Evolutionary conservation across 2,888 invertebrate genomes (phyloP).

Genomic region (Morpho achilles): DNA sequence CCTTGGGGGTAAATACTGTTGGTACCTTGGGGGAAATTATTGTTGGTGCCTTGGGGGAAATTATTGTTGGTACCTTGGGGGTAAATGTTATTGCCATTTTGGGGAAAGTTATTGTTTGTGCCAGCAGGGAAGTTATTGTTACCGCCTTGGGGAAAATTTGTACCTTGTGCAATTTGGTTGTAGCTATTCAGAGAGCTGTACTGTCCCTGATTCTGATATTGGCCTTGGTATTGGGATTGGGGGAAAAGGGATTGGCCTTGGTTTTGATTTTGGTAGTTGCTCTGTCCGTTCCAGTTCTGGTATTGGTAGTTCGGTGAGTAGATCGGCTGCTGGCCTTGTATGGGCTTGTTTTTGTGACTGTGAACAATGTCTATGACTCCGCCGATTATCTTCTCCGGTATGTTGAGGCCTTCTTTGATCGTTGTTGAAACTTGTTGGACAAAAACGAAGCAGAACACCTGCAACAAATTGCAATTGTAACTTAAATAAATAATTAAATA

Average conservation of each 20-base stretch:
- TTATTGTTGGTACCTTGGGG: slow-evolving; percentile 3
- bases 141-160: slow-evolving; percentile 3
- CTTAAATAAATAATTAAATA: no score
- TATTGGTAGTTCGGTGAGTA: slow-evolving; percentile 34
- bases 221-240: slow-evolving; percentile 35
- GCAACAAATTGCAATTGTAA: not conserved
- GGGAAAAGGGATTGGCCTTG: slow-evolving; percentile 34
- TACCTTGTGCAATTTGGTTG: slow-evolving; percentile 21
- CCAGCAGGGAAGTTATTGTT: slow-evolving; percentile 3
- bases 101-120: slow-evolving; percentile 1
- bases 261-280: slow-evolving; percentile 37
- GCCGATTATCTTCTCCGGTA: slow-evolving; percentile 68
- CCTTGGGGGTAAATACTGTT: slow-evolving; percentile 1
- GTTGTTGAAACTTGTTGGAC: slow-evolving; percentile 16
- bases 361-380: slow-evolving; percentile 70
- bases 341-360: slow-evolving; percentile 62
- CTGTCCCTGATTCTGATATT: slow-evolving; percentile 38
- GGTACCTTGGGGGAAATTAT: slow-evolving; percentile 3
- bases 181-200: slow-evolving; percentile 27
- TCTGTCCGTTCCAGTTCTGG: slow-evolving; percentile 37
- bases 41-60: slow-evolving; percentile 3
- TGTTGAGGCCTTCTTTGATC: slow-evolving; percentile 44
- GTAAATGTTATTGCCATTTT: slow-evolving; percentile 2
- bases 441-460: slow-evolving; percentile 12
- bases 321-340: slow-evolving; percentile 23